Base-by-base conservation (phyloP, 1,140 invertebrate genomes). In the Heterodera carotae region DNA sequence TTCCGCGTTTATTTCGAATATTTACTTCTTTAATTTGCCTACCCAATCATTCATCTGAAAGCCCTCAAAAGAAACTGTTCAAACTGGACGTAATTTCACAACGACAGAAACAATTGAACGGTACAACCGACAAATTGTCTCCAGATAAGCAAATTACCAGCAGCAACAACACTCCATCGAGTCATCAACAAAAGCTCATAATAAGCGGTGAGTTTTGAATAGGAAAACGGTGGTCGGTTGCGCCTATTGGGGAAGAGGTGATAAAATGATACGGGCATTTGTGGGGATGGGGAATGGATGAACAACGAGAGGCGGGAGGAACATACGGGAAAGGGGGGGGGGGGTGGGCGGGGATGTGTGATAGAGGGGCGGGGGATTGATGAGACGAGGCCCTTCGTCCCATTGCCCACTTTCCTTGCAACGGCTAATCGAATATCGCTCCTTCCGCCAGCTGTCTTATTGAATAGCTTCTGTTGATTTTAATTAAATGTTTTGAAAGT, bases 61-160 rank as follows among this genome's bases (percentile, higher is more conserved):
- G 12, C 62, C 27, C 62, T 10, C 5, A 66, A 66, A 33, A 53
- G 3, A 53, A 22, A 53, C 15, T 6, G 2, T 10, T 18, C 71
- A 74, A 74, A 36, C 71, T 74, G 71, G 71, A 74, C 56, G 56
- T 74, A 34, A 74, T 74, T 74, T 74, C 71, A 27, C 71, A 74
- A n/a, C 71, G 71, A 15, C 71, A 74, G 36, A 74, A 74, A 60
- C 71, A 74, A n/a, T 33, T 74, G 36, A 74, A 74, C 48, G 48
- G 48, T 18, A 53, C 48, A 22, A 53, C 48, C 1, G 48, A 53
- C 12, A 53, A 53, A 53, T 53, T 53, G 48, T 22, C 48, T 22
- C 18, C 12, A 53, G 22, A 53, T 1, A 15, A 53, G 18, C 48
- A 53, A 53, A 53, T 53, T 18, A 53, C 15, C 18, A 53, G 5